phyloP scores from a whole-genome alignment of 2,888 invertebrate genomes.

The Proisotoma minuta region DNA sequence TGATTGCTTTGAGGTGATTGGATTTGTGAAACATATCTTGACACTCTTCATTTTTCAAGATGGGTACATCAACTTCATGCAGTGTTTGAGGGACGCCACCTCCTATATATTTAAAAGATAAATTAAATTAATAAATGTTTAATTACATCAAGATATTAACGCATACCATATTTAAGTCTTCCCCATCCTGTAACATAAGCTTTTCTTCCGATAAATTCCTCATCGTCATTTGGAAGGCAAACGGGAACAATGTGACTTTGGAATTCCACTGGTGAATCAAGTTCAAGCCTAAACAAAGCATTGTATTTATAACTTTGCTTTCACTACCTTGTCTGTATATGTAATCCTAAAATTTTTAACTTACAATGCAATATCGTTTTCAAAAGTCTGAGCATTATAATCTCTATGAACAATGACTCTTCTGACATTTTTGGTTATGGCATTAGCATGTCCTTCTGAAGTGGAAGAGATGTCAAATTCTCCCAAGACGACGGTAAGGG shows the following conservation, averaged over 20 bases:
- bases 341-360: neutral
- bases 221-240: constrained; percentile 73
- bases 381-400: constrained; percentile 85
- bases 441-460: constrained; percentile 60
- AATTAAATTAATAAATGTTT: neutral
- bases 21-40: constrained; percentile 91
- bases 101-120: constrained; percentile 50
- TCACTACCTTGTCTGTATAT: too few relatives aligned
- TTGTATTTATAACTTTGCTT: too few relatives aligned
- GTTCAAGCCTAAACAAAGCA: constrained; percentile 56
- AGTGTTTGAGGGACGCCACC: constrained; percentile 84
- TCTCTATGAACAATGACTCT: constrained; percentile 82
- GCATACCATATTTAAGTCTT: constrained; percentile 72
- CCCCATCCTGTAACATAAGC: constrained; percentile 93
- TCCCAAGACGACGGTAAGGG: constrained; percentile 83
- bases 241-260: constrained; percentile 87
- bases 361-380: constrained; percentile 77
- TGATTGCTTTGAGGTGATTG: constrained; percentile 79
- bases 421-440: constrained; percentile 75
- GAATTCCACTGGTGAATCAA: constrained; percentile 75
- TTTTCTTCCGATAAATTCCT: constrained; percentile 71
- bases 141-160: too few relatives aligned
- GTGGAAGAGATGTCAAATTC: constrained; percentile 86
- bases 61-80: constrained; percentile 85
- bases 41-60: constrained; percentile 84